phyloP scores from a whole-genome alignment of 2,113 vertebrate species.

The Pelecanoides urinatrix region DNA sequence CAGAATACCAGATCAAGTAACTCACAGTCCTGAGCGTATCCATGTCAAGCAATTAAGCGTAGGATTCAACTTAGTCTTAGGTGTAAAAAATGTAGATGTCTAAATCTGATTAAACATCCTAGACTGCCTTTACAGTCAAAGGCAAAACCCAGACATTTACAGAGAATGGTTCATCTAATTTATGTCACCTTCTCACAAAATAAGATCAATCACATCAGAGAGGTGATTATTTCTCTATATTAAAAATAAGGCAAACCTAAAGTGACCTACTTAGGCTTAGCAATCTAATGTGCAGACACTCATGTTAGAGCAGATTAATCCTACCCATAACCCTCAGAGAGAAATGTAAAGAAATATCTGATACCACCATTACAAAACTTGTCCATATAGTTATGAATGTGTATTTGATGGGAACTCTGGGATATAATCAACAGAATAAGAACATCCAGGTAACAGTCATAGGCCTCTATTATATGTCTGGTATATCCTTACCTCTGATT shows the following conservation, averaged over 20 bases:
- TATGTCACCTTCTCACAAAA: background rate
- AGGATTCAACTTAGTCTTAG: background rate
- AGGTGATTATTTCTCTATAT: background rate
- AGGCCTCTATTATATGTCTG: background rate
- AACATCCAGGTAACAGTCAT: background rate
- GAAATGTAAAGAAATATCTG: background rate
- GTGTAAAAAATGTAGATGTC: background rate
- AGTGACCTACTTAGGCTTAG: background rate
- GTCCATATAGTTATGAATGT: background rate
- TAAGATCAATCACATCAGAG: background rate
- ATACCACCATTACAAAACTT: background rate
- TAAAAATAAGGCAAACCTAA: background rate
- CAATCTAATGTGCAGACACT: background rate
- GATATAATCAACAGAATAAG: background rate
- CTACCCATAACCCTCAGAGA: background rate
- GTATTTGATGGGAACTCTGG: background rate
- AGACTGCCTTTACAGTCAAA: background rate
- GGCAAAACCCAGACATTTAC: background rate
- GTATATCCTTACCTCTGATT: background rate
- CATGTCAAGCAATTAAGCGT: background rate
- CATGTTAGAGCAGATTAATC: background rate
- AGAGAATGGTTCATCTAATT: background rate
- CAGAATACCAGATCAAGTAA: background rate
- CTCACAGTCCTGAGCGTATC: background rate
- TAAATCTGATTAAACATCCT: background rate